Conservation (phyloP, 2,113 vertebrate genomes). For the Sprattus sprattus region DNA sequence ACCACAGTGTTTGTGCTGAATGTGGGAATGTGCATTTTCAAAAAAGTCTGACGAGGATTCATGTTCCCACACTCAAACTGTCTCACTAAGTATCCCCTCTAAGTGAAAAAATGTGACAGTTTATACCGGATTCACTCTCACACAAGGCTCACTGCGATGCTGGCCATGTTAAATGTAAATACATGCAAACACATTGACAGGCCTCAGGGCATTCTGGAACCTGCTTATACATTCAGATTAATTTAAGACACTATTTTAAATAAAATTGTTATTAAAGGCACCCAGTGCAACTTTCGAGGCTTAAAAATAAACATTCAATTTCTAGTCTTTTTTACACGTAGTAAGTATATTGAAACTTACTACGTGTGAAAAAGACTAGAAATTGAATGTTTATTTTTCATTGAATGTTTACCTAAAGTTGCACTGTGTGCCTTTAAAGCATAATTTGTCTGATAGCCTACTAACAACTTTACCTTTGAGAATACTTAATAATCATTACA, state of each 20-base stretch:
- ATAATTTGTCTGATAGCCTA: neutral
- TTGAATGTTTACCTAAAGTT: no score
- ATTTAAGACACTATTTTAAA: neutral
- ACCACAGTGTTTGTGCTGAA: neutral
- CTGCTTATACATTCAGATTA: neutral
- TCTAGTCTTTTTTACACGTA: no score
- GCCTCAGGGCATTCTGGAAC: constrained; percentile 1
- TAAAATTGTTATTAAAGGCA: no score
- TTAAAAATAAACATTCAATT: no score
- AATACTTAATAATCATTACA: neutral
- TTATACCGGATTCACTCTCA: neutral
- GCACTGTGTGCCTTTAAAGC: no score
- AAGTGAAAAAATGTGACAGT: neutral
- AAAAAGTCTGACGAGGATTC: neutral
- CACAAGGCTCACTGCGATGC: neutral
- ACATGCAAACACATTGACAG: neutral
- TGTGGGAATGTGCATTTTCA: neutral
- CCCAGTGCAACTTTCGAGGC: no score
- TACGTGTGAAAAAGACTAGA: no score
- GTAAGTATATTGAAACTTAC: no score
- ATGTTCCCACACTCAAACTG: neutral
- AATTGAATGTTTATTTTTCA: no score
- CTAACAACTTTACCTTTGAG: neutral
- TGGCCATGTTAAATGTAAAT: neutral
- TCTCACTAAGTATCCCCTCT: neutral